These are phyloP conservation scores for Pocillopora damicornis DNA, from an alignment of 64 coral and sea anemone genomes.

Conservation along the genomic window DNA sequence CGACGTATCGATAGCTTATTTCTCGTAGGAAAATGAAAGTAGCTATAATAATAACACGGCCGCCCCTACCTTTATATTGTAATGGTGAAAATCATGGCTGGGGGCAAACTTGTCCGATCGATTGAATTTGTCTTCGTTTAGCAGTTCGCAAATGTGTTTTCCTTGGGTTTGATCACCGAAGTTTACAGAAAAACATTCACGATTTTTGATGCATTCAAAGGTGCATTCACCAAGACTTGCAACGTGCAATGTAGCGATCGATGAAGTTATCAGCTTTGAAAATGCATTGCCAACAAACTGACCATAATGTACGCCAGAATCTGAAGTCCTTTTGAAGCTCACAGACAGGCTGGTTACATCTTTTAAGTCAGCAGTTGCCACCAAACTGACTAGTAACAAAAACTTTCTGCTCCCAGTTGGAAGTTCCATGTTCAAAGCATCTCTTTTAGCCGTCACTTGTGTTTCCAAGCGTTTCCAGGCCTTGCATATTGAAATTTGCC, in stretches of 20 bases:
- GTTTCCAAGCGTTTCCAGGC: too few relatives aligned
- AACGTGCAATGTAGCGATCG: background rate
- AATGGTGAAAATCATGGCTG: slow-evolving; percentile 17
- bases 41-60: too few relatives aligned
- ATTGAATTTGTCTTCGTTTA: background rate
- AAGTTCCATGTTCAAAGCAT: background rate
- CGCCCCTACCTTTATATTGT: background rate
- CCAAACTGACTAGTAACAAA: background rate
- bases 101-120: background rate
- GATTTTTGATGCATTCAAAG: background rate
- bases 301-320: background rate
- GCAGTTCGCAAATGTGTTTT: slow-evolving; percentile 3
- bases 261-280: background rate
- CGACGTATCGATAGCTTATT: too few relatives aligned
- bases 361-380: background rate
- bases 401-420: background rate
- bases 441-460: too few relatives aligned
- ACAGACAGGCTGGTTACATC: background rate
- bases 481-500: too few relatives aligned
- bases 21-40: too few relatives aligned
- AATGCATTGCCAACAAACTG: background rate
- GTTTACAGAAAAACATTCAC: background rate
- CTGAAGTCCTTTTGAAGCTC: background rate
- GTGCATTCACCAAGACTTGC: background rate
- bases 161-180: background rate